phyloP scores from a whole-genome alignment of 2,797 vertebrate species.

The Danio aesculapii region DNA sequence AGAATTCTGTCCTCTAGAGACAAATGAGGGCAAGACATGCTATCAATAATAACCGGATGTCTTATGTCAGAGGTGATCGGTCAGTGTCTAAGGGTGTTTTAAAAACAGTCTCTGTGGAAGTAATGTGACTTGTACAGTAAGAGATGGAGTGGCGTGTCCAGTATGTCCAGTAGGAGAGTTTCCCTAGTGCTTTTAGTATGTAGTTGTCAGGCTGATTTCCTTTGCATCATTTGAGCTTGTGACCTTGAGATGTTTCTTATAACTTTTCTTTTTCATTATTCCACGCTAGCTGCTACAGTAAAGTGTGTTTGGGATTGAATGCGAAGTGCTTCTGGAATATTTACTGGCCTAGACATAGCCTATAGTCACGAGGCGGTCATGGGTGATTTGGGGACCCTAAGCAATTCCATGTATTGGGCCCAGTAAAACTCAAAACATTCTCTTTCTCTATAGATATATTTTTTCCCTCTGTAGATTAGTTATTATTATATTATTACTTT shows the following conservation, averaged over 20 bases:
- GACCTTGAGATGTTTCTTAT: constrained; percentile 22
- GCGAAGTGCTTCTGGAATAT: constrained; percentile 1
- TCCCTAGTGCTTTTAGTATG: constrained; percentile 31
- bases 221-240: constrained; percentile 12
- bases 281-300: background rate
- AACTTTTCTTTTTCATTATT: background rate
- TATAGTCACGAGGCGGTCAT: background rate
- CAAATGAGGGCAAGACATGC: background rate
- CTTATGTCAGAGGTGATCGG: constrained; percentile 17
- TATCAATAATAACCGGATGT: constrained; percentile 33
- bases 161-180: constrained; percentile 4
- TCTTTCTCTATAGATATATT: too few relatives aligned
- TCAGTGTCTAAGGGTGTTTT: constrained; percentile 11
- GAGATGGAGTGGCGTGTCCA: background rate
- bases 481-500: too few relatives aligned
- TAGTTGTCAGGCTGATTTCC: constrained; percentile 11
- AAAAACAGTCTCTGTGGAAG: constrained; percentile 15
- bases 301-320: background rate
- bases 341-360: background rate
- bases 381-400: too few relatives aligned
- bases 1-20: background rate
- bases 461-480: too few relatives aligned
- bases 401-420: too few relatives aligned
- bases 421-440: too few relatives aligned
- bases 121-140: constrained; percentile 31